A percentile compares a stretch with the other conserved stretches of the same genome.
phyloP scores from a whole-genome alignment of 2,888 invertebrate species.

The Trichacis sp. region DNA sequence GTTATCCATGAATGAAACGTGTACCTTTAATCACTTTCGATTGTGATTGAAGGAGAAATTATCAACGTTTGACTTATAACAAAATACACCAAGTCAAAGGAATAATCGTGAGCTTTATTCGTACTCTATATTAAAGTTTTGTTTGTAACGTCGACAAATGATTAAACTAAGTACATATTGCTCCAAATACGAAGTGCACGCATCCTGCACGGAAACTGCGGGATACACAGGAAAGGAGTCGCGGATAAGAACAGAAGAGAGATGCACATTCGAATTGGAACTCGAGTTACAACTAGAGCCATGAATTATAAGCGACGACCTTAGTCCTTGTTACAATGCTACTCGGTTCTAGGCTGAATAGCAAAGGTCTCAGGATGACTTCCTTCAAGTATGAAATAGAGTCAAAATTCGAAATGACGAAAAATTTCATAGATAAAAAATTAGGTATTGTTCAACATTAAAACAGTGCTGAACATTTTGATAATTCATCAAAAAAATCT shows the following conservation, averaged over 20 bases:
- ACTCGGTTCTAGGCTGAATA: slow-evolving; percentile 28
- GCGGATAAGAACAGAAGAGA: slow-evolving; percentile 13
- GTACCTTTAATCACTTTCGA: no score
- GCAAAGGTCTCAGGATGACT: slow-evolving; percentile 29
- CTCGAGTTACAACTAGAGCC: slow-evolving; percentile 54
- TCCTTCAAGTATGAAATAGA: slow-evolving; percentile 27
- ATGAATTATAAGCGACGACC: slow-evolving; percentile 58
- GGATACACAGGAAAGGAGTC: slow-evolving; percentile 16
- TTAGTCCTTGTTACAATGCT: slow-evolving; percentile 49
- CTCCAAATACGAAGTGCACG: slow-evolving; percentile 12
- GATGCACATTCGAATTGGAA: slow-evolving; percentile 51
- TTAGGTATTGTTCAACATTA: no score
- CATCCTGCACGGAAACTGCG: slow-evolving; percentile 1
- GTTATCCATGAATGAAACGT: no score
- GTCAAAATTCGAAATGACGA: no score
- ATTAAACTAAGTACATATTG: slow-evolving; percentile 22
- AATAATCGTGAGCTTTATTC: background rate
- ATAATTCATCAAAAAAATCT: no score
- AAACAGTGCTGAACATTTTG: no score
- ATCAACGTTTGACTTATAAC: no score
- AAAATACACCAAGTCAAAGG: no score
- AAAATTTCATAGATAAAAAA: no score
- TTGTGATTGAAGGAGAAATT: no score
- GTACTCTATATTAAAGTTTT: slow-evolving; percentile 3
- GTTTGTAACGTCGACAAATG: slow-evolving; percentile 11